Evolutionary conservation across 2,888 invertebrate genomes (phyloP), one percentile per base, ranked within the genome.

Genomic region (Ariolimax columbianus): DNA sequence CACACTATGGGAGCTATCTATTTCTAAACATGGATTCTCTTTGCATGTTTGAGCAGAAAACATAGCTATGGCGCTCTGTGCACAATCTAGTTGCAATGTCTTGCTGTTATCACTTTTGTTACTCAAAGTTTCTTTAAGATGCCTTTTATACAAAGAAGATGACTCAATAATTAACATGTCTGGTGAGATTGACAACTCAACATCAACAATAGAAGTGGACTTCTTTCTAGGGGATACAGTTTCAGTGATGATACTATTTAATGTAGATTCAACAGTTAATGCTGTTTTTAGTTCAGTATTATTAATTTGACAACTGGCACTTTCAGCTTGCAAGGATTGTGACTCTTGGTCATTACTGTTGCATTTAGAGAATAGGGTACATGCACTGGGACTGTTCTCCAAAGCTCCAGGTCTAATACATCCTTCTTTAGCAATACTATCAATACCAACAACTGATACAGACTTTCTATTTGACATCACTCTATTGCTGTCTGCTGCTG

Each of bases 131-230:
- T 23, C 55, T n/a, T 47, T n/a, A 1, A 30, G 23, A n/a, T 23
- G 0, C 7, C 14, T 75, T 43, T 75, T 43, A 75, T 30, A 33
- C 4, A 30, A 40, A 40, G 38, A 33, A 1, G 38, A 66, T 38
- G 66, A 6, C 11, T 66, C 38, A 33, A 78, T 78, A 17, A 66
- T 66, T 40, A 78, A 30, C 30, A 82, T 33, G 23, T 82, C 73
- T 30, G 63, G 86, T 72, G 86, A 86, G 51, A 86, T 55, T 55
- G 55, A 86, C 7, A 87, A 19, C 30, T 88, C 86, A 66, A 88
- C 63, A 40, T 88, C 85, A 66, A 87, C 75, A 40, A 89, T 83
- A 40, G 66, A 78, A 19, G 81, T 84, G 40, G 85, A 83, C 19
- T 47, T 86, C 70, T 72, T 86, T 73, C 40, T 80, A 51, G 78